These are phyloP conservation scores for Bimastos eiseni DNA, from an alignment of 2,888 invertebrate species.

Conservation along the genomic window DNA sequence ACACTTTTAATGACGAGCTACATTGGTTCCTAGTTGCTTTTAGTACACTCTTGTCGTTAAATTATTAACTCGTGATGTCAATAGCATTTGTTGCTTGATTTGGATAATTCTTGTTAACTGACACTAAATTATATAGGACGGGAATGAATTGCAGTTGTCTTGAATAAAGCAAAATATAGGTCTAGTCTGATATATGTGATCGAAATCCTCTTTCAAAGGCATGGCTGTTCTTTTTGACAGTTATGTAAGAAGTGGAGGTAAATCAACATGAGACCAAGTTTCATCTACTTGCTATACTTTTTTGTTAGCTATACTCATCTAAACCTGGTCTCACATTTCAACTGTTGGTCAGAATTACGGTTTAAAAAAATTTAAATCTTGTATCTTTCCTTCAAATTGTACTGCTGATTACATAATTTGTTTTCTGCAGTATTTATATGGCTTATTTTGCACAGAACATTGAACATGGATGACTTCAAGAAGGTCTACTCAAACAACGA, in stretches of 20 bases:
- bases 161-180: not conserved
- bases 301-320: not conserved
- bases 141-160: not conserved
- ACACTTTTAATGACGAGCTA: too few species aligned
- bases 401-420: not conserved
- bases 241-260: constrained; percentile 13
- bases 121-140: not conserved
- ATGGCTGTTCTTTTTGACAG: constrained; percentile 6
- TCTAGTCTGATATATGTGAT: too few species aligned
- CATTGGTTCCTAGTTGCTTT: too few species aligned
- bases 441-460: constrained; percentile 70
- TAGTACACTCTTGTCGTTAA: too few species aligned
- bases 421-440: not conserved
- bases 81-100: not conserved
- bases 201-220: not conserved
- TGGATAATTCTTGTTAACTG: not conserved
- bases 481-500: constrained; percentile 95
- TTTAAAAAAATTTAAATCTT: not conserved
- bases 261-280: constrained; percentile 5
- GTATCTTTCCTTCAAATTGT: not conserved
- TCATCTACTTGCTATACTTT: not conserved
- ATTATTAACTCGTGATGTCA: not conserved
- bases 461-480: constrained; percentile 96
- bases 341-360: not conserved
- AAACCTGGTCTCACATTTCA: not conserved